phyloP scores from a whole-genome alignment of 2,113 vertebrate species.

The Dasyprocta punctata region DNA sequence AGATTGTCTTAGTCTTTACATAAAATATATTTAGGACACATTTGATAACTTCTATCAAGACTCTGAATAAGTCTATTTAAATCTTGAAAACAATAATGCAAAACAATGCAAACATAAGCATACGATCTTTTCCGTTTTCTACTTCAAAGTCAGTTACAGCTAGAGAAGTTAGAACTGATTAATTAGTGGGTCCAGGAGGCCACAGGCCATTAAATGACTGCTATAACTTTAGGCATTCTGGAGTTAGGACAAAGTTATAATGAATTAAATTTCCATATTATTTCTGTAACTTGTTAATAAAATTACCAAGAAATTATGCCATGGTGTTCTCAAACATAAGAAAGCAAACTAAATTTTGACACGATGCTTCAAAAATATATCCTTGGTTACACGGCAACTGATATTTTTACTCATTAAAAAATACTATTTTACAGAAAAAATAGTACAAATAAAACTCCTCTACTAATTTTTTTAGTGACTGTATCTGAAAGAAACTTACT shows the following conservation, averaged over 20 bases:
- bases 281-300: slow-evolving; percentile 7
- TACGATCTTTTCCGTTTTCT: background rate
- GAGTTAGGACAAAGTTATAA: background rate
- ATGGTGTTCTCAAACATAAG: background rate
- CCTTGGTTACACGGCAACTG: background rate
- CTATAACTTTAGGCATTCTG: background rate
- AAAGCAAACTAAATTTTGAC: background rate
- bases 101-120: background rate
- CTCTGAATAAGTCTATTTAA: background rate
- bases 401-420: background rate
- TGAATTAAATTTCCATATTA: slow-evolving; percentile 49
- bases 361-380: background rate
- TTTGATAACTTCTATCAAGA: slow-evolving; percentile 33
- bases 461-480: background rate
- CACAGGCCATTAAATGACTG: slow-evolving; percentile 16
- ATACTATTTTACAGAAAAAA: background rate
- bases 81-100: background rate
- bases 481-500: background rate
- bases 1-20: background rate
- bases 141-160: slow-evolving; percentile 53
- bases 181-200: slow-evolving; percentile 19
- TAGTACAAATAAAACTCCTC: background rate
- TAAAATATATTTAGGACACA: background rate
- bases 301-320: slow-evolving; percentile 21
- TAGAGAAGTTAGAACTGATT: slow-evolving; percentile 42